A percentile compares a stretch with the other conserved stretches of the same genome.
phyloP scores from a whole-genome alignment of 2,797 vertebrate genomes.

The Takifugu ocellatus region DNA sequence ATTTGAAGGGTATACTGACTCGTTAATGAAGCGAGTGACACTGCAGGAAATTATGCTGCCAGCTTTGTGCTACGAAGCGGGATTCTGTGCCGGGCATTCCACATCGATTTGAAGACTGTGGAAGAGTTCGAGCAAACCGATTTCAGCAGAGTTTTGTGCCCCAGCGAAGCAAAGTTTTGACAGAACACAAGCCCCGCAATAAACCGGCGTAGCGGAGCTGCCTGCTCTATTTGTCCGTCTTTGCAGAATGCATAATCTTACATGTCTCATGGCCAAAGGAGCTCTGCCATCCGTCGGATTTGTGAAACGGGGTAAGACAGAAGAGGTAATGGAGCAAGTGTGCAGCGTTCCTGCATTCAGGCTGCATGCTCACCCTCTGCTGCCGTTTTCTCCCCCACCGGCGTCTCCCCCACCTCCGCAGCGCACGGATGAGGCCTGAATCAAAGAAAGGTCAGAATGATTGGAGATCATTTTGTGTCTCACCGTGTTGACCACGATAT shows the following conservation, averaged over 20 bases:
- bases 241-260: conserved; percentile 63
- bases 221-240: conserved; percentile 70
- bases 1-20: background rate
- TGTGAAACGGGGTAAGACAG: conserved; percentile 64
- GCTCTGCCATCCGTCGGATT: conserved; percentile 49
- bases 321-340: conserved; percentile 57
- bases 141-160: conserved; percentile 37
- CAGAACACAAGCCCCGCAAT: conserved; percentile 54
- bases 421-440: conserved; percentile 49
- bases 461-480: conserved; percentile 55
- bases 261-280: conserved; percentile 62
- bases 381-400: conserved; percentile 33
- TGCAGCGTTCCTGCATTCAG: conserved; percentile 57
- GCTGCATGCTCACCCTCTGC: conserved; percentile 34
- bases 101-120: conserved; percentile 17
- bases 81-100: background rate
- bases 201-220: conserved; percentile 66
- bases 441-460: conserved; percentile 56
- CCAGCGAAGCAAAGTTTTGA: conserved; percentile 62
- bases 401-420: conserved; percentile 20
- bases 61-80: background rate
- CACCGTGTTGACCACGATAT: conserved; percentile 52
- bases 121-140: conserved; percentile 24
- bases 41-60: background rate
- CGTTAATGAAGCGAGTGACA: conserved; percentile 6